phyloP scores from a whole-genome alignment of 2,113 vertebrate species.

The Tetraodon nigroviridis region DNA sequence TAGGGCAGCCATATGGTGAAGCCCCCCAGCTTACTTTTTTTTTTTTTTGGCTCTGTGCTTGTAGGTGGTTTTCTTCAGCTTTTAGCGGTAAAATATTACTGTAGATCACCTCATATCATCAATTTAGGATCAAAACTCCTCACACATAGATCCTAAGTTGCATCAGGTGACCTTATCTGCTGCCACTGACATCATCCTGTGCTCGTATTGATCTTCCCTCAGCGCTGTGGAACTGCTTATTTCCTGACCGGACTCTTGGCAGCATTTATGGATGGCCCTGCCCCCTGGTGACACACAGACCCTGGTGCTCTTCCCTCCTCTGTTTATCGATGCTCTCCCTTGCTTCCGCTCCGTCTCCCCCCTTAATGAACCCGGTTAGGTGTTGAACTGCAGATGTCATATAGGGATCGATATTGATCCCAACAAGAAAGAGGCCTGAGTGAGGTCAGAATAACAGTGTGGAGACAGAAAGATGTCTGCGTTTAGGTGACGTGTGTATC shows the following conservation, averaged over 20 bases:
- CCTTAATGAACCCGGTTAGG: conserved; percentile 54
- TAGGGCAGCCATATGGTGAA: conserved; percentile 46
- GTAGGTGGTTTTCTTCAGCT: conserved; percentile 14
- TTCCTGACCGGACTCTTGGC: conserved; percentile 63
- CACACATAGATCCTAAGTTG: conserved; percentile 6
- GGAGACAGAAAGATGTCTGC: not conserved
- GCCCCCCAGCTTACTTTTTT: conserved; percentile 22
- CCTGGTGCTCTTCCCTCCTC: conserved; percentile 12
- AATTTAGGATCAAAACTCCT: conserved; percentile 12
- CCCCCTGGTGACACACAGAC: conserved; percentile 28
- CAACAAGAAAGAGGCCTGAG: conserved; percentile 7
- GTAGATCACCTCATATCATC: conserved; percentile 5
- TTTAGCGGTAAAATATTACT: not conserved
- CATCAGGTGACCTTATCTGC: conserved; percentile 44
- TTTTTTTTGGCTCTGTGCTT: too few relatives aligned
- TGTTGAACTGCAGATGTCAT: conserved; percentile 44
- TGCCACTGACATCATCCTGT: conserved; percentile 48
- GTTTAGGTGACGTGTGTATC: conserved; percentile 20
- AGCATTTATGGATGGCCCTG: conserved; percentile 54
- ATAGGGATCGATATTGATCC: conserved; percentile 40
- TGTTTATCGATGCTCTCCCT: conserved; percentile 39
- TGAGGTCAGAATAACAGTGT: conserved; percentile 19
- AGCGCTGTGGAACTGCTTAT: conserved; percentile 50
- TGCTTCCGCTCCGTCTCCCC: conserved; percentile 27
- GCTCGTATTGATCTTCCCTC: conserved; percentile 50